Evolutionary conservation across 1,140 invertebrate genomes (phyloP).

Genomic region (Bombyx mandarina): DNA sequence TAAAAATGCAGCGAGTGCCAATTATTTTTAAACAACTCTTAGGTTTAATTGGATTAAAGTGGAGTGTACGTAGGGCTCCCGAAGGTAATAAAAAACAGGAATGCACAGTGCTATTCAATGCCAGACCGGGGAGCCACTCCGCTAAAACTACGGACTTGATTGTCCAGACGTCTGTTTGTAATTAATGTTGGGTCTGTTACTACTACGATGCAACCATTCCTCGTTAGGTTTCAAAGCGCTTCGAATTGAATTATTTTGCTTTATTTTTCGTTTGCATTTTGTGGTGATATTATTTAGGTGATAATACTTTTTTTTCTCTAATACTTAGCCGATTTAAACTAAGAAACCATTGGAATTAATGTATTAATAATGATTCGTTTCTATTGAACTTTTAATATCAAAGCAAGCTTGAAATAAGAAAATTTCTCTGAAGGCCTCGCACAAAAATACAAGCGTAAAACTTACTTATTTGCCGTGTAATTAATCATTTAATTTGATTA

Average conservation of each 20-base stretch:
- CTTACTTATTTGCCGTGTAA: no score
- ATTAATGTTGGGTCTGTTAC: background rate
- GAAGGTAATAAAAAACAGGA: slow-evolving; percentile 5
- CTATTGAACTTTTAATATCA: no score
- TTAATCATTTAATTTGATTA: no score
- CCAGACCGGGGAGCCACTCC: slow-evolving; percentile 1
- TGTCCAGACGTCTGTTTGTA: slow-evolving; percentile 2
- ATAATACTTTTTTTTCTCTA: background rate
- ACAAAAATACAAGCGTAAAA: no score
- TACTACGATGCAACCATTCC: no score
- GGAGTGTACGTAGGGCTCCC: background rate
- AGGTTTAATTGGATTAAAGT: slow-evolving; percentile 7
- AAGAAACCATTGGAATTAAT: no score
- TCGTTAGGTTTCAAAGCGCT: no score
- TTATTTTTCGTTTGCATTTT: background rate
- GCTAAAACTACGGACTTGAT: slow-evolving; percentile 1
- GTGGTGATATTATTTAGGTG: background rate
- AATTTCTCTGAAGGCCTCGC: no score
- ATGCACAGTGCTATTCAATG: slow-evolving; percentile 7
- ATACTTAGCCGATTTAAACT: background rate
- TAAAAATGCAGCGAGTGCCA: slow-evolving; percentile 3
- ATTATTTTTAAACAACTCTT: slow-evolving; percentile 9
- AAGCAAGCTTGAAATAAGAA: no score
- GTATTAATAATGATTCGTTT: no score
- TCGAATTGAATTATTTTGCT: background rate